Base-by-base conservation (phyloP, 53 echinoderm and acorn worm species). In the Mesocentrotus franciscanus region DNA sequence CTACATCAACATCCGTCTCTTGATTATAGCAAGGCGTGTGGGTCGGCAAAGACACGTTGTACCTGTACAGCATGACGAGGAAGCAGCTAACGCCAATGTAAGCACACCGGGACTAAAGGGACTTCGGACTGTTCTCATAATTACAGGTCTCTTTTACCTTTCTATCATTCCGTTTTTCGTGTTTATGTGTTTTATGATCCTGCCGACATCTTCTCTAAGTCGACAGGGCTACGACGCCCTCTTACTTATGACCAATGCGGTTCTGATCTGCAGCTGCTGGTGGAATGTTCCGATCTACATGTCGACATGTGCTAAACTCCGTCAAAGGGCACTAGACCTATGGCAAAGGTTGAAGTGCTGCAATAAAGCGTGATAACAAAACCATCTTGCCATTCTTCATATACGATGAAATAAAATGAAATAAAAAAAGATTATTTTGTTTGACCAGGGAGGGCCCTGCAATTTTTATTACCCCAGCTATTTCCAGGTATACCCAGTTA, bases 281-380 rank as follows among this genome's bases (percentile, higher is more conserved):
- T 92, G 92, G 92, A 92, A 92, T 39, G 92, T 92, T 55, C 92
- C 92, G 0, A 74, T 92, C 92, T 92, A 92, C 56, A 92, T 92
- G 56, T 68, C 55, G 27, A 71, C 71, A n/a, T n/a, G 71, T 71
- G 10, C 27, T 9, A 71, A 27, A 27, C n/a, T 71, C 8, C 92
- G 92, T 36, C 71, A 72, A 29, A 61, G 90, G 36, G 62, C 90
- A 4, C 30, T 42, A n/a, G n/a, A n/a, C n/a, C n/a, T n/a, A n/a
- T n/a, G n/a, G n/a, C n/a, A n/a, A n/a, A n/a, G n/a, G n/a, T n/a
- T n/a, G n/a, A n/a, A n/a, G n/a, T n/a, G n/a, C n/a, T n/a, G n/a
- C n/a, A n/a, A n/a, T n/a, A n/a, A n/a, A n/a, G n/a, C n/a, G n/a
- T n/a, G n/a, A n/a, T n/a, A n/a, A n/a, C n/a, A n/a, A n/a, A n/a